Conservation (phyloP, 2,888 invertebrate genomes). For the Monochamus alternatus region DNA sequence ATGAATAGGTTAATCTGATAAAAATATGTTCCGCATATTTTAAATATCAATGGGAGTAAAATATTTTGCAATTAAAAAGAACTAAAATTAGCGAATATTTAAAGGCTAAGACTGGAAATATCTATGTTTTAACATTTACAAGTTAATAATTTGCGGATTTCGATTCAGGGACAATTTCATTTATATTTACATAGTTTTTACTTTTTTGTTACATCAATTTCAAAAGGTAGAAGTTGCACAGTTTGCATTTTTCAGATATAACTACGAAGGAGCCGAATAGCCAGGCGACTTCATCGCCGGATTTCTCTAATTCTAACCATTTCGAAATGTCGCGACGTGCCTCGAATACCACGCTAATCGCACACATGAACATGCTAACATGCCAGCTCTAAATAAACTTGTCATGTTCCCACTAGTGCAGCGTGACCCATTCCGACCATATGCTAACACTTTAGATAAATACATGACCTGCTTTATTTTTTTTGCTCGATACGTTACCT, state of each 20-base stretch:
- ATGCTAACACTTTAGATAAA: slow-evolving; percentile 1
- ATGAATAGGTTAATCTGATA: no score
- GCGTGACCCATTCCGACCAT: neutral
- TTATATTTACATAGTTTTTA: neutral
- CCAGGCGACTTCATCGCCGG: slow-evolving; percentile 44
- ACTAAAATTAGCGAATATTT: no score
- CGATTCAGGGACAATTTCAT: no score
- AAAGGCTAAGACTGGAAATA: no score
- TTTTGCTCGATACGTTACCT: neutral
- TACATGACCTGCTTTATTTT: neutral
- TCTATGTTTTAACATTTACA: no score
- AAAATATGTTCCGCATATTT: no score
- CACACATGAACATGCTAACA: slow-evolving; percentile 33
- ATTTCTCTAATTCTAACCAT: slow-evolving; percentile 54
- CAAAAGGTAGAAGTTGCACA: slow-evolving; percentile 29
- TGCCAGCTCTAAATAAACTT: slow-evolving; percentile 35
- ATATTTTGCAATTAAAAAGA: no score
- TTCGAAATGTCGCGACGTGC: slow-evolving; percentile 53
- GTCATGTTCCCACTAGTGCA: slow-evolving; percentile 16
- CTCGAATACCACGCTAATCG: slow-evolving; percentile 41
- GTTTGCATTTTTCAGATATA: slow-evolving; percentile 52
- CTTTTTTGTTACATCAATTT: neutral
- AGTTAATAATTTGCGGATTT: no score
- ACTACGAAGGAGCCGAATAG: slow-evolving; percentile 41
- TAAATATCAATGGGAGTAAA: no score